Conservation (phyloP, 2,113 vertebrate genomes). For the Tetrao urogallus region DNA sequence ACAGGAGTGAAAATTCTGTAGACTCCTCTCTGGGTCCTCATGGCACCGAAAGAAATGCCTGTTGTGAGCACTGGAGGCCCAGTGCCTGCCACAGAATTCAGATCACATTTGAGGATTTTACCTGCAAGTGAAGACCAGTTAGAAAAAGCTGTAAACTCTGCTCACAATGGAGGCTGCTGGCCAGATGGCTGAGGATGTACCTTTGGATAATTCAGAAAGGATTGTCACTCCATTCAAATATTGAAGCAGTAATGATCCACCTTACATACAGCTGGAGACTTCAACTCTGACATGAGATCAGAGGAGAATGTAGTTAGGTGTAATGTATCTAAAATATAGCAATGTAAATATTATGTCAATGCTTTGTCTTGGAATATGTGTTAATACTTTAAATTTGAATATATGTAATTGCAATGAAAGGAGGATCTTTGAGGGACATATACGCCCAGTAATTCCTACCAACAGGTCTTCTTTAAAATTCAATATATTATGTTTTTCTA, state of each 20-base stretch:
- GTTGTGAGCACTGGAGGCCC: neutral
- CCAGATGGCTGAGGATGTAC: neutral
- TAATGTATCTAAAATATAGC: neutral
- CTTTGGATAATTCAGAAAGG: neutral
- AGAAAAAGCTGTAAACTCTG: neutral
- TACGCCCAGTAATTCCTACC: neutral
- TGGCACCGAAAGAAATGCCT: accelerated
- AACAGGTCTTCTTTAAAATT: conserved; percentile 50
- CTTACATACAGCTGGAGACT: neutral
- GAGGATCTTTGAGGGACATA: neutral
- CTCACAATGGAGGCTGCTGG: neutral
- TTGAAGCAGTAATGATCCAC: neutral
- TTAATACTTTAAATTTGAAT: conserved; percentile 12
- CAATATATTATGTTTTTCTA: conserved; percentile 21
- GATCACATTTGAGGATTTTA: neutral
- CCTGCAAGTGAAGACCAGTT: neutral
- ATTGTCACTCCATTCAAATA: neutral
- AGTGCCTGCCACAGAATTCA: accelerated
- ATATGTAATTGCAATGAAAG: neutral
- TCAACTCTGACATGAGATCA: neutral
- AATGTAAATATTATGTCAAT: conserved; percentile 33
- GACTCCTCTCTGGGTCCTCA: neutral
- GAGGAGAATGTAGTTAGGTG: neutral
- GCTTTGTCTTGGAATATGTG: neutral
- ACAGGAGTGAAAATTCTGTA: neutral